Evolutionary conservation across 1,140 invertebrate genomes (phyloP).

Genomic region (Zaprionus gabonicus): DNA sequence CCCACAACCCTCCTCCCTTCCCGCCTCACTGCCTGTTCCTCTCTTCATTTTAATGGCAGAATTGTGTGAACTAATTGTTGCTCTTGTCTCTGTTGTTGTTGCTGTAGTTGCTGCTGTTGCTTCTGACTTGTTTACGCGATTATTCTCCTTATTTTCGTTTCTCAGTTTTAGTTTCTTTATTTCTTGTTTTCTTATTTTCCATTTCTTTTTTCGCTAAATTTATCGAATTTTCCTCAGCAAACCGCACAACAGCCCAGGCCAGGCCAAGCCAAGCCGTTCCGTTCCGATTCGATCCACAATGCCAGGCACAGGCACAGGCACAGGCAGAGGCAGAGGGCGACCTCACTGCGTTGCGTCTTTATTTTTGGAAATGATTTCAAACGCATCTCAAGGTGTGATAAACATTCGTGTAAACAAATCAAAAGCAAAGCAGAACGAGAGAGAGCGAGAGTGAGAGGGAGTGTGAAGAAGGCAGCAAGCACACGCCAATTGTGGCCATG

Average conservation of each 20-base stretch:
- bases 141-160: slow-evolving; percentile 55
- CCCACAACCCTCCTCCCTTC: neutral
- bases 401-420: slow-evolving; percentile 79
- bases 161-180: neutral
- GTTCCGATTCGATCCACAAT: neutral
- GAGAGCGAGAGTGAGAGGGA: neutral
- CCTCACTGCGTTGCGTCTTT: slow-evolving; percentile 36
- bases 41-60: slow-evolving; percentile 60
- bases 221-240: slow-evolving; percentile 49
- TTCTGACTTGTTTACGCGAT: slow-evolving; percentile 65
- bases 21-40: neutral
- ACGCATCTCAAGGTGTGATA: slow-evolving; percentile 80
- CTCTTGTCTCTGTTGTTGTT: slow-evolving; percentile 27
- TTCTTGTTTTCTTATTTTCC: slow-evolving; percentile 26
- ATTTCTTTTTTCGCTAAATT: slow-evolving; percentile 65
- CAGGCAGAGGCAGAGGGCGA: neutral
- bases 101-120: slow-evolving; percentile 24
- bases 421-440: slow-evolving; percentile 29
- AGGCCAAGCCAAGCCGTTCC: neutral
- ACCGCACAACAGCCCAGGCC: neutral
- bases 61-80: slow-evolving; percentile 69
- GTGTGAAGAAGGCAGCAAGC: neutral
- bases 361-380: slow-evolving; percentile 83
- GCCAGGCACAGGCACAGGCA: neutral
- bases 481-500: slow-evolving; percentile 6